Percentiles rank a stretch among this genome's conserved stretches.
Conservation (phyloP, 2,797 vertebrate species). For the Cirrhinus mrigala region DNA sequence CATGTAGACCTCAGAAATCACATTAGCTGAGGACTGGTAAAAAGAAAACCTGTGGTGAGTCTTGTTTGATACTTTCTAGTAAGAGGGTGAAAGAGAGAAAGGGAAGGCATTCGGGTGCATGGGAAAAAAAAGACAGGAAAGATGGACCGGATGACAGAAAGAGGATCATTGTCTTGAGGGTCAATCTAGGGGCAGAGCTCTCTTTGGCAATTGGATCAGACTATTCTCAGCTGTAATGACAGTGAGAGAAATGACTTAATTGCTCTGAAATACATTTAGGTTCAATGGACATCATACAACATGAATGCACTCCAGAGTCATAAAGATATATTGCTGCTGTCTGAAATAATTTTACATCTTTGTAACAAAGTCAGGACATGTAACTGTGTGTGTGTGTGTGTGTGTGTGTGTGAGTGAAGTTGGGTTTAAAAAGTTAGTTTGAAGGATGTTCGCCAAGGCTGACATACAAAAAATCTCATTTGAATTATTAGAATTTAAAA, state of each 20-base stretch:
- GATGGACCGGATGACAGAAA: conserved; percentile 28
- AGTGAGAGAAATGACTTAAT: conserved; percentile 47
- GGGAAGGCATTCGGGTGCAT: not conserved
- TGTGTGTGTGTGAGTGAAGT: not conserved
- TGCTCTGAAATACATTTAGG: not conserved
- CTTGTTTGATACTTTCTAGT: not conserved
- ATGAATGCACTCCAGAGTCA: not conserved
- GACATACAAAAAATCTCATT: not conserved
- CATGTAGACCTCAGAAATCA: not conserved
- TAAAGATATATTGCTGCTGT: not conserved
- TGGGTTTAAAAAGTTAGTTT: not conserved
- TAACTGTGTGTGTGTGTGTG: not conserved
- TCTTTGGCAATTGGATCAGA: conserved; percentile 23
- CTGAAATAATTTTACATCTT: not conserved
- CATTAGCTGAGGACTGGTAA: not conserved
- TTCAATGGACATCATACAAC: not conserved
- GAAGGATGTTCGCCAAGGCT: not conserved
- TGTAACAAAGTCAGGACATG: not conserved
- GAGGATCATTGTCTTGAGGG: conserved; percentile 34
- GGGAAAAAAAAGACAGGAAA: not conserved
- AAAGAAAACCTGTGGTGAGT: not conserved
- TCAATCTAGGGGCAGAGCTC: not conserved
- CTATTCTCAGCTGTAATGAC: conserved; percentile 17
- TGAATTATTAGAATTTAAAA: too few species aligned
- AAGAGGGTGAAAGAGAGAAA: not conserved